Evolutionary conservation across 2,797 vertebrate genomes (phyloP).

Genomic region (Smutsia gigantea): DNA sequence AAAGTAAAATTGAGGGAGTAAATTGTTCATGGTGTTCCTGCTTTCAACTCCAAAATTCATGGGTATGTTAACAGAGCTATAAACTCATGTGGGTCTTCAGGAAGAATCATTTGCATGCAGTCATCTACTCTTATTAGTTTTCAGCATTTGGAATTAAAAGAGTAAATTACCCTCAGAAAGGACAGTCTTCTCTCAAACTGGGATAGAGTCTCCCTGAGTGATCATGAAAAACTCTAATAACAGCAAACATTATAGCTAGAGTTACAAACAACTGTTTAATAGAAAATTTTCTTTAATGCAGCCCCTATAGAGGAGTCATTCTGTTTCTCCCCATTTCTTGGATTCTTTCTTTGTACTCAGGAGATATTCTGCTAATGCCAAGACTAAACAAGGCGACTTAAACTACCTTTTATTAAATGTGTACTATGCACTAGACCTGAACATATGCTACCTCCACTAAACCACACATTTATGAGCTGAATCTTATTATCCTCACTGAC

Average conservation of each 20-base stretch:
- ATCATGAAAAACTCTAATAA: constrained; percentile 38
- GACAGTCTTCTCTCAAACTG: constrained; percentile 5
- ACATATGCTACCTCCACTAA: neutral
- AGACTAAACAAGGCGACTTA: neutral
- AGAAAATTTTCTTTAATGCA: neutral
- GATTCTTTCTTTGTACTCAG: neutral
- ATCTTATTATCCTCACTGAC: neutral
- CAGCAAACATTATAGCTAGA: neutral
- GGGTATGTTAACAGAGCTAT: neutral
- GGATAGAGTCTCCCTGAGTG: neutral
- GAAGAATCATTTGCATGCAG: neutral
- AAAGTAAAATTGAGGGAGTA: neutral
- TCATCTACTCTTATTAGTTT: constrained; percentile 22
- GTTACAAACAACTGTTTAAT: neutral
- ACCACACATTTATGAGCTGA: neutral
- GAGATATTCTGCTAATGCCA: neutral
- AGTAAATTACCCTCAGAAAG: neutral
- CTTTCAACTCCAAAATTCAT: neutral
- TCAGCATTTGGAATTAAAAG: constrained; percentile 45
- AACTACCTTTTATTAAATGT: constrained; percentile 9
- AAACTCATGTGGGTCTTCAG: neutral
- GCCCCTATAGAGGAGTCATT: neutral
- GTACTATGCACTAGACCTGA: neutral
- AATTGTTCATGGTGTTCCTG: neutral
- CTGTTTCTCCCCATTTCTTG: neutral